Evolutionary conservation across 2,113 vertebrate species (phyloP).

Genomic region (Hemichromis elongatus): DNA sequence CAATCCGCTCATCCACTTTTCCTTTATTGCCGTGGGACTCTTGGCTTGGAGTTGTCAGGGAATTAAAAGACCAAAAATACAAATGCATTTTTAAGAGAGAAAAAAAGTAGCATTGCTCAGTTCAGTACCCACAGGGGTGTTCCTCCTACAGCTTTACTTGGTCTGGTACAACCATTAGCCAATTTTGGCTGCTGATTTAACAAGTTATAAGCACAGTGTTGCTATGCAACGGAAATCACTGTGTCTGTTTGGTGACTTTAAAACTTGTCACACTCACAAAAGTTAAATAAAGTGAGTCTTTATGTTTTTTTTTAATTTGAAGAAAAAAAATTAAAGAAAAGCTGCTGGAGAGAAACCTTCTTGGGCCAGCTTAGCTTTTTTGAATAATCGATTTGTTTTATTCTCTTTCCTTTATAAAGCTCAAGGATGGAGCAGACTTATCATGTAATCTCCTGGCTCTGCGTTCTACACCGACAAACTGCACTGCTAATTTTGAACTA

Average conservation of each 20-base stretch:
- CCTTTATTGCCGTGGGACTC: background rate
- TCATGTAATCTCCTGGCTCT: background rate
- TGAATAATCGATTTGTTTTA: background rate
- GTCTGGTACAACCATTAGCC: background rate
- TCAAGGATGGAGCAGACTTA: background rate
- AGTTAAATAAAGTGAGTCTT: background rate
- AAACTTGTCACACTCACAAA: background rate
- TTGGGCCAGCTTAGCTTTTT: rapidly evolving
- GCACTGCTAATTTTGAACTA: background rate
- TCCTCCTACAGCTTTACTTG: background rate
- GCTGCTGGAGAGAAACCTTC: background rate
- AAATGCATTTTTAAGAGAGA: background rate
- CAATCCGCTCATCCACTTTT: background rate
- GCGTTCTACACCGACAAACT: background rate
- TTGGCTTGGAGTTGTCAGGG: background rate
- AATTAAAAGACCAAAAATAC: background rate
- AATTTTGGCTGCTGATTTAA: background rate
- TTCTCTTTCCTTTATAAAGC: background rate
- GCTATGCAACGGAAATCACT: background rate
- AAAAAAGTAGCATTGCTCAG: background rate
- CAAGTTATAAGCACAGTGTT: background rate
- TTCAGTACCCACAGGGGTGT: background rate
- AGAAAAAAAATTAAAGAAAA: background rate
- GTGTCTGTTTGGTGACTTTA: background rate
- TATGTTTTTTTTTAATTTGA: background rate